A percentile compares a stretch with the other conserved stretches of the same genome.
These are phyloP conservation scores for Diloba caeruleocephala DNA, from an alignment of 2,888 invertebrate genomes.

Conservation along the genomic window DNA sequence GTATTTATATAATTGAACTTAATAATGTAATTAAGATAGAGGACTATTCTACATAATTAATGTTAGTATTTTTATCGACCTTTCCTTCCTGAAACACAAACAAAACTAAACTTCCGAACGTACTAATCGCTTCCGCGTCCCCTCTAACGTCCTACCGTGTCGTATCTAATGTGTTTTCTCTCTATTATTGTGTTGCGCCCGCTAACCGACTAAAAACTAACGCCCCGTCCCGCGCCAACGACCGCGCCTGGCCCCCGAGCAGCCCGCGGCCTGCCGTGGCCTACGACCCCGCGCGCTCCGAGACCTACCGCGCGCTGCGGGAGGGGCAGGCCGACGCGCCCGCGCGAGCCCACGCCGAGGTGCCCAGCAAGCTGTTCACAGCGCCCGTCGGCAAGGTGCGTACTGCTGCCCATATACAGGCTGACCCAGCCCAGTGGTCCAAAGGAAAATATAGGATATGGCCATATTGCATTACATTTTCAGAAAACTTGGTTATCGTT, in stretches of 20 bases:
- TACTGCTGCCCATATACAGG: not conserved
- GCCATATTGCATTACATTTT: no score
- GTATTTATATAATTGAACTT: slow-evolving; percentile 58
- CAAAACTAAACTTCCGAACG: slow-evolving; percentile 70
- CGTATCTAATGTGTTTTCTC: slow-evolving; percentile 77
- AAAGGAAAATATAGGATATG: no score
- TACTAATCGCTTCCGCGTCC: slow-evolving; percentile 80
- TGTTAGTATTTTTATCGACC: slow-evolving; percentile 95
- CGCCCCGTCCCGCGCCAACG: slow-evolving; percentile 65
- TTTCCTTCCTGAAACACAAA: slow-evolving; percentile 93
- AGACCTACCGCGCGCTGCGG: slow-evolving; percentile 95
- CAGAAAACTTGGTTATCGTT: no score
- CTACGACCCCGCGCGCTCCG: slow-evolving; percentile 96
- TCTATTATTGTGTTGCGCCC: slow-evolving; percentile 82
- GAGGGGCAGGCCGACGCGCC: slow-evolving; percentile 92
- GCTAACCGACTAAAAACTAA: slow-evolving; percentile 88
- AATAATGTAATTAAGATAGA: slow-evolving; percentile 70
- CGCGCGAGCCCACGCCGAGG: slow-evolving; percentile 92
- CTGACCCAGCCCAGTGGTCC: not conserved
- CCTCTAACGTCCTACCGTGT: slow-evolving; percentile 64
- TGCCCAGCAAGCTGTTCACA: slow-evolving; percentile 93
- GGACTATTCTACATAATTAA: slow-evolving; percentile 87
- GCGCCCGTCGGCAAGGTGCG: slow-evolving; percentile 90
- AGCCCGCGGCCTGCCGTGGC: slow-evolving; percentile 92
- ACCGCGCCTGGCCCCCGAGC: slow-evolving; percentile 49